Conservation (phyloP, 2,797 vertebrate species). For the Manis javanica region DNA sequence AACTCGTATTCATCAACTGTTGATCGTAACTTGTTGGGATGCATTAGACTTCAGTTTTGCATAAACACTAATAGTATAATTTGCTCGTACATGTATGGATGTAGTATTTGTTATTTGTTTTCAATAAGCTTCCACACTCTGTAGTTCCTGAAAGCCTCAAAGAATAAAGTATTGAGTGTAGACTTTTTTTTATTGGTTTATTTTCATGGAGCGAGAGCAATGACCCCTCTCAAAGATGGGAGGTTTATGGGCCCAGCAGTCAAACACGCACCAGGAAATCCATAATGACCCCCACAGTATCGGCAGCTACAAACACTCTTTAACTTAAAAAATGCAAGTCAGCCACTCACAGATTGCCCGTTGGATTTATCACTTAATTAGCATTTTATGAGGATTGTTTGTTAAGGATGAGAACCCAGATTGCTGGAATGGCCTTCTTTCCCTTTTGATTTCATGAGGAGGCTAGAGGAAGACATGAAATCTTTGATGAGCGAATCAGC, state of each 20-base stretch:
- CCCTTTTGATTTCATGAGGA: slow-evolving; percentile 31
- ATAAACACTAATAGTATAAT: neutral
- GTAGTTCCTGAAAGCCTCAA: neutral
- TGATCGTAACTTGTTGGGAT: neutral
- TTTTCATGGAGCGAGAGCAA: neutral
- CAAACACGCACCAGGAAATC: neutral
- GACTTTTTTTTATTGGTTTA: neutral
- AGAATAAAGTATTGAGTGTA: slow-evolving; percentile 2
- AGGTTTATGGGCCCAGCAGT: slow-evolving; percentile 11
- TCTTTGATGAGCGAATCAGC: slow-evolving; percentile 57
- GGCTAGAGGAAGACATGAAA: neutral
- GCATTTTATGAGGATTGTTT: slow-evolving; percentile 71
- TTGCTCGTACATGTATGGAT: neutral
- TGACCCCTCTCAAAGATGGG: neutral
- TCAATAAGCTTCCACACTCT: slow-evolving; percentile 50
- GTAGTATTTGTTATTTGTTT: slow-evolving; percentile 31
- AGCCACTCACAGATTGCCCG: slow-evolving; percentile 68
- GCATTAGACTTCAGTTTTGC: neutral
- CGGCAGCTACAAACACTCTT: slow-evolving; percentile 62
- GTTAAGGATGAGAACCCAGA: slow-evolving; percentile 64
- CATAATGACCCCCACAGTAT: neutral
- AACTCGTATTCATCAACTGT: neutral
- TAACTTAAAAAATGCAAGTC: slow-evolving; percentile 75
- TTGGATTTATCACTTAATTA: slow-evolving; percentile 78
- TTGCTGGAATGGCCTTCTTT: slow-evolving; percentile 36